Conservation (phyloP, 2,113 vertebrate genomes). For the Numida meleagris region DNA sequence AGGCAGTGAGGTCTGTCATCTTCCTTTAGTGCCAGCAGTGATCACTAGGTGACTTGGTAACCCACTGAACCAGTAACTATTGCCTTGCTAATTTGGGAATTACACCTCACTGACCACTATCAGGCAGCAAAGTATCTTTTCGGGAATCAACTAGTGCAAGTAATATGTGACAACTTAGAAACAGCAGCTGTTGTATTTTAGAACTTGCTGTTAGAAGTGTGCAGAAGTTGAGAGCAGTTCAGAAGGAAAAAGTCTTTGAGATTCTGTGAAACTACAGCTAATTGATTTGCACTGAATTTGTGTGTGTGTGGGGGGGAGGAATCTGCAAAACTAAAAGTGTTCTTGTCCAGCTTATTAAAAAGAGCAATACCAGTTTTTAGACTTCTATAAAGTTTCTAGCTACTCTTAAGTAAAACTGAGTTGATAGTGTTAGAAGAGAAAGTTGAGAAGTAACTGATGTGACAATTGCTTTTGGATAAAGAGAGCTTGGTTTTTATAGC, state of each 20-base stretch:
- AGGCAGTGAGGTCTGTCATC: neutral
- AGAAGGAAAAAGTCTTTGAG: neutral
- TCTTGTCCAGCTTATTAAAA: neutral
- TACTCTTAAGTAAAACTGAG: neutral
- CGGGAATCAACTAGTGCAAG: neutral
- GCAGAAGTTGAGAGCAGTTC: neutral
- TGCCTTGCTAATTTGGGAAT: neutral
- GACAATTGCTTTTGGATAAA: neutral
- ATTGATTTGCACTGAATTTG: neutral
- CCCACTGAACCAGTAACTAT: neutral
- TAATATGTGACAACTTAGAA: neutral
- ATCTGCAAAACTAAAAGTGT: neutral
- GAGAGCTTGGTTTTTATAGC: neutral
- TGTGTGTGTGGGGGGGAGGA: too few species aligned
- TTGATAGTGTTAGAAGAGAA: neutral
- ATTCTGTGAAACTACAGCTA: neutral
- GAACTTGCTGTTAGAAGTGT: neutral
- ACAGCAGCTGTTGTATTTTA: rapidly evolving
- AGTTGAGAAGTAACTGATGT: neutral
- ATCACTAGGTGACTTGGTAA: neutral
- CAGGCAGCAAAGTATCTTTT: neutral
- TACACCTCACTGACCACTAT: rapidly evolving
- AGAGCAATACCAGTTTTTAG: neutral
- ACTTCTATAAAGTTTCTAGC: neutral
- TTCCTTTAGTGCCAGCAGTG: neutral